A percentile compares a stretch with the other conserved stretches of the same genome.
Evolutionary conservation across 2,113 vertebrate species (phyloP).

Genomic region (Chionomys nivalis): DNA sequence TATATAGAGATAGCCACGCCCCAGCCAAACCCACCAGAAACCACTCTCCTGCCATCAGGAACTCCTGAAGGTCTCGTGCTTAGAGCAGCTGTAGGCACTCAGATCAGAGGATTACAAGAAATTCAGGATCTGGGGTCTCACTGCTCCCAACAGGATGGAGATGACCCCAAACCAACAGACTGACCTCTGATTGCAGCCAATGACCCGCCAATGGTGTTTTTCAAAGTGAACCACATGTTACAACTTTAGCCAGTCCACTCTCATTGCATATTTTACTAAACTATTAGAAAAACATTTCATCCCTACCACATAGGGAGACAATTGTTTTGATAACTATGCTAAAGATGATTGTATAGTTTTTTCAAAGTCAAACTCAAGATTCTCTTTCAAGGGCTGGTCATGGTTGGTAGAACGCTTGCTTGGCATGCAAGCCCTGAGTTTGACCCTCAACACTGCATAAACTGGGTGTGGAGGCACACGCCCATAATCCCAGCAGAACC

Average conservation of each 20-base stretch:
- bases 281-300: not conserved
- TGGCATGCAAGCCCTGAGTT: not conserved
- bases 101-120: no score
- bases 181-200: not conserved
- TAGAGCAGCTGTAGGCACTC: no score
- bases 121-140: no score
- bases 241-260: not conserved
- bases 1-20: no score
- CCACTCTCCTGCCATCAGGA: no score
- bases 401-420: not conserved
- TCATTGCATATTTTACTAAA: not conserved
- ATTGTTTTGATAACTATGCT: not conserved
- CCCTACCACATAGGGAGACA: not conserved
- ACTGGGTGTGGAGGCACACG: not conserved
- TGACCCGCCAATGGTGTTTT: not conserved
- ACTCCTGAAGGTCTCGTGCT: no score
- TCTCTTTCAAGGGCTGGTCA: not conserved
- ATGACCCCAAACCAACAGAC: not conserved
- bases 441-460: not conserved
- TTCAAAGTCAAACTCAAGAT: conserved; percentile 3
- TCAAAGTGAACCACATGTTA: not conserved
- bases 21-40: no score
- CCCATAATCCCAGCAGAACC: not conserved
- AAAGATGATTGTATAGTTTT: not conserved
- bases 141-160: no score